Base-by-base conservation (phyloP, 1,140 invertebrate genomes). In the Copidosoma floridanum region DNA sequence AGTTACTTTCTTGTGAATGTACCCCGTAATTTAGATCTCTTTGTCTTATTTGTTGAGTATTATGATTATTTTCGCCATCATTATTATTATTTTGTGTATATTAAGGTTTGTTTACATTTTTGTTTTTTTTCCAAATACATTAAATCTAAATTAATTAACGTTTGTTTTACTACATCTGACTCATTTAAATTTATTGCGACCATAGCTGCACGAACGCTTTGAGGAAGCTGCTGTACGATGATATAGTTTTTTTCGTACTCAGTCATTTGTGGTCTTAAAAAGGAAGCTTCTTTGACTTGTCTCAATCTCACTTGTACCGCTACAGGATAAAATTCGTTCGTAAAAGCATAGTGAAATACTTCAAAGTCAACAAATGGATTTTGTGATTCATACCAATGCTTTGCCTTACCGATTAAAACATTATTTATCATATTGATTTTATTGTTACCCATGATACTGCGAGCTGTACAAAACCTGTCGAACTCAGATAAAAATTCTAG, bases 321-420 rank as follows among this genome's bases (percentile, higher is more conserved):
- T 7, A 66, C 46, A n/a, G 65, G 65, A 57, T 66, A 66, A 61
- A 66, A 66, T 41, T 66, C 50, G n/a, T 46, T 26, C 26, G 51
- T 32, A 57, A 68, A 68, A 24, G 47, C 43, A 21, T 40, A 14
- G 24, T 2, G n/a, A 57, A 63, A 63, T 12, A 6, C 6, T 32
- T 8, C 29, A 12, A 8, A 32, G 12, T 32, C 12, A 8, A 8
- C 29, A 32, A 32, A 32, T 5, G 18, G 11, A 32, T 8, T 12
- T 32, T 32, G 29, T 32, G 6, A 6, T 12, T 32, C 29, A 32
- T 8, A 32, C 29, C 29, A 32, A 12, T 8, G 12, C 6, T 8
- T 6, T 32, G 29, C 29, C 12, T 32, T 32, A 12, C 29, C 29
- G 6, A 8, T 32, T 8, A 32, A 12, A 32, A 32, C 6, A 32